Evolutionary conservation across 1,140 invertebrate species (phyloP), one percentile per base, ranked within the genome.

Genomic region (Steinernema khuongi): DNA sequence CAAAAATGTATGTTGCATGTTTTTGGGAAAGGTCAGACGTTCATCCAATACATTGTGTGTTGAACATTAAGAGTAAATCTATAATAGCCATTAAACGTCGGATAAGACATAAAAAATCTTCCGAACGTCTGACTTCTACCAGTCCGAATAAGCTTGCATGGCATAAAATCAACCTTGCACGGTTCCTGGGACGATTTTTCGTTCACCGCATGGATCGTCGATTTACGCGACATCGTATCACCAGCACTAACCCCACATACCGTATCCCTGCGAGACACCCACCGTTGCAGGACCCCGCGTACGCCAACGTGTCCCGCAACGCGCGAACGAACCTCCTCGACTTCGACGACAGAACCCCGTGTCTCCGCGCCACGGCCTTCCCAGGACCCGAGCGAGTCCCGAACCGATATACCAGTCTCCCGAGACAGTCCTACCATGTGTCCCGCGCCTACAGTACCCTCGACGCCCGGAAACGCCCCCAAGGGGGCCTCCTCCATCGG

Each of bases 361-460:
- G 4, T 60, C 50, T 22, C 50, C 50, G 14, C 50, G 50, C 26
- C 50, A 22, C 14, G 50, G 50, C 11, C 14, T 22, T 22, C 50
- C 50, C 14, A 60, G 26, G 50, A 60, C 4, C 50, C n/a, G n/a
- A n/a, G n/a, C n/a, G n/a, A 14, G 2, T 22, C 2, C 50, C 11
- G 50, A 60, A 22, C 50, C 50, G 19, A 60, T 60, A n/a, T 60
- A 60, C 50, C 50, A 60, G 50, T 60, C 50, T 60, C 50, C 50
- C 50, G 19, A 7, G 50, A 26, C 7, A 7, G 14, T 60, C 4
- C 50, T 4, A 60, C 50, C 22, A 11, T 22, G 2, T 22, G 14
- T 22, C 14, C 11, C 11, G 26, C 50, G 19, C 50, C 50, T 60
- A 60, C 50, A 60, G 50, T 60, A 60, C 50, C 50, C 22, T 60